Conservation (phyloP, 1,140 invertebrate genomes). For the Drosophila asahinai region DNA sequence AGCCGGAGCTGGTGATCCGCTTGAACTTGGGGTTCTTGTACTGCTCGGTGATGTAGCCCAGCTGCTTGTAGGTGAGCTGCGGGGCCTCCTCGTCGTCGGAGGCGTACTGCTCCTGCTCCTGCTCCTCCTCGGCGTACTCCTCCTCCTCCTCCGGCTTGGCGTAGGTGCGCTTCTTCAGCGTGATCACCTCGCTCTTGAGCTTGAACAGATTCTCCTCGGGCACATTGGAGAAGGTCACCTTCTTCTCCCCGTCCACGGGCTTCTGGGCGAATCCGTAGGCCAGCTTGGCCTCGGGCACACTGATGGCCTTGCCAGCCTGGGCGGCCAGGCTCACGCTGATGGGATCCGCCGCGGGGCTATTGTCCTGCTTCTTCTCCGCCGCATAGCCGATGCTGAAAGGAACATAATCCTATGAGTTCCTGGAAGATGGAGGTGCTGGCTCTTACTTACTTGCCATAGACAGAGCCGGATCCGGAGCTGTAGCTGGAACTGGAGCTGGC, state of each 20-base stretch:
- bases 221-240: conserved; percentile 69
- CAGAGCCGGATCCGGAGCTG: conserved; percentile 37
- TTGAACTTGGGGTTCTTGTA: conserved; percentile 80
- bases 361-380: conserved; percentile 44
- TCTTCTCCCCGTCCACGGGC: conserved; percentile 76
- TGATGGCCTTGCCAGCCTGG: conserved; percentile 74
- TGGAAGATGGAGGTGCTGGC: not conserved
- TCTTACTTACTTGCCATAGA: conserved; percentile 55
- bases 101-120: conserved; percentile 42
- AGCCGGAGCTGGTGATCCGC: conserved; percentile 46
- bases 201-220: conserved; percentile 85
- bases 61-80: conserved; percentile 73
- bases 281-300: conserved; percentile 84
- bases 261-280: conserved; percentile 83
- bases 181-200: conserved; percentile 85
- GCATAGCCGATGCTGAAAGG: conserved; percentile 54
- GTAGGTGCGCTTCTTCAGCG: conserved; percentile 75
- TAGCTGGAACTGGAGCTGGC: conserved; percentile 37
- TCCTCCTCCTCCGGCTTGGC: conserved; percentile 66
- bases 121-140: conserved; percentile 62
- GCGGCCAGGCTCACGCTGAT: conserved; percentile 85
- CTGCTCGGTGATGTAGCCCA: conserved; percentile 74
- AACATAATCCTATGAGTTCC: no score
- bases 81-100: conserved; percentile 44
- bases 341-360: conserved; percentile 84